Percentiles rank a stretch among this genome's conserved stretches.
These are phyloP conservation scores for Spodoptera littoralis DNA, from an alignment of 2,888 invertebrate species.

Conservation along the genomic window DNA sequence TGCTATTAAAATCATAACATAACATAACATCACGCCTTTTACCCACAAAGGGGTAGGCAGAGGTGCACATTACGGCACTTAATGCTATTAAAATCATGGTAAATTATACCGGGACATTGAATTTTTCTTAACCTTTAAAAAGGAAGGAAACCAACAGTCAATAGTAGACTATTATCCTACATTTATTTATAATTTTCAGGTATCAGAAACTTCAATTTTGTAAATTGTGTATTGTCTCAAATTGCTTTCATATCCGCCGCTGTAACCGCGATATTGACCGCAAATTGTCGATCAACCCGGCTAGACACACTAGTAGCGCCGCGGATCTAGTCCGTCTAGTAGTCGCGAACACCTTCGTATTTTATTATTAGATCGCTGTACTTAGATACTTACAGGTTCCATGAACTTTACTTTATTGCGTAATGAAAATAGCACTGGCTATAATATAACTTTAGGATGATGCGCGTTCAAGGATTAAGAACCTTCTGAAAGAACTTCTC, in stretches of 20 bases:
- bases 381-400: slow-evolving; percentile 46
- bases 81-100: not conserved
- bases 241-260: slow-evolving; percentile 72
- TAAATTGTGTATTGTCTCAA: slow-evolving; percentile 60
- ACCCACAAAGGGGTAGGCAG: too few species aligned
- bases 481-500: slow-evolving; percentile 20
- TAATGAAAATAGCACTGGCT: slow-evolving; percentile 42
- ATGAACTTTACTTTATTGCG: slow-evolving; percentile 54
- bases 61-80: too few species aligned
- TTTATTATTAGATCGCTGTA: slow-evolving; percentile 56
- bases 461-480: slow-evolving; percentile 32
- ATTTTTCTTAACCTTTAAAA: too few species aligned
- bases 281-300: slow-evolving; percentile 62
- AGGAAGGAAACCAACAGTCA: too few species aligned
- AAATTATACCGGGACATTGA: not conserved
- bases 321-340: slow-evolving; percentile 39
- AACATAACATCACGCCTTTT: too few species aligned
- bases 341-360: slow-evolving; percentile 45
- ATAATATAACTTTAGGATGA: slow-evolving; percentile 42
- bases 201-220: slow-evolving; percentile 38
- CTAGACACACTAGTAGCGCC: slow-evolving; percentile 49
- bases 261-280: slow-evolving; percentile 66
- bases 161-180: not conserved
- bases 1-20: not conserved
- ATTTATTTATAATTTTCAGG: slow-evolving; percentile 9